Conservation (phyloP, 2,888 invertebrate genomes). For the Idaea aversata region DNA sequence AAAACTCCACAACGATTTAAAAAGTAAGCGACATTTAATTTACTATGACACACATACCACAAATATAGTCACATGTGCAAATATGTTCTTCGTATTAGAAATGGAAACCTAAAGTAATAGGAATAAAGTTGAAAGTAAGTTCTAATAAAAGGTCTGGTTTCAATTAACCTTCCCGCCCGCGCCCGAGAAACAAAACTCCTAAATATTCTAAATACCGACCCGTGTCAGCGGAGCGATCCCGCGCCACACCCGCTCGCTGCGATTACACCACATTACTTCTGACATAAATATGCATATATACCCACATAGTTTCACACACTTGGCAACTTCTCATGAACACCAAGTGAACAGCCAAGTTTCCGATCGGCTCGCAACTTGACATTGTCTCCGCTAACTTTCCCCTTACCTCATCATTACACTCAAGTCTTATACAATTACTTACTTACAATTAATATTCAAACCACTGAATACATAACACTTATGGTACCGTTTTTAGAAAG, state of each 20-base stretch:
- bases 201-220: constrained; percentile 12
- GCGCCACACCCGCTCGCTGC: not conserved
- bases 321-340: constrained; percentile 9
- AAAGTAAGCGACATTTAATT: not conserved
- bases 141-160: constrained; percentile 20
- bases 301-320: constrained; percentile 14
- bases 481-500: constrained; percentile 23
- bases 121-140: constrained; percentile 6
- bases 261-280: constrained; percentile 15
- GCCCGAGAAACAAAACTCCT: constrained; percentile 6
- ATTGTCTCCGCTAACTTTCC: constrained; percentile 14
- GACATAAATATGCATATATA: constrained; percentile 7
- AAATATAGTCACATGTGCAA: not conserved
- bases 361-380: constrained; percentile 20
- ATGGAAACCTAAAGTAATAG: not conserved
- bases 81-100: constrained; percentile 5
- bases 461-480: not conserved
- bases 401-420: not conserved
- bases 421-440: not conserved
- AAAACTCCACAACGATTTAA: not conserved
- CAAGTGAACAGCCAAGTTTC: constrained; percentile 13
- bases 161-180: constrained; percentile 24
- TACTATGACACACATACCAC: not conserved
- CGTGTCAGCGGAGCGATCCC: not conserved
- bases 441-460: not conserved